Base-by-base conservation (phyloP, 1,140 invertebrate genomes). In the Oedothorax gibbosus region DNA sequence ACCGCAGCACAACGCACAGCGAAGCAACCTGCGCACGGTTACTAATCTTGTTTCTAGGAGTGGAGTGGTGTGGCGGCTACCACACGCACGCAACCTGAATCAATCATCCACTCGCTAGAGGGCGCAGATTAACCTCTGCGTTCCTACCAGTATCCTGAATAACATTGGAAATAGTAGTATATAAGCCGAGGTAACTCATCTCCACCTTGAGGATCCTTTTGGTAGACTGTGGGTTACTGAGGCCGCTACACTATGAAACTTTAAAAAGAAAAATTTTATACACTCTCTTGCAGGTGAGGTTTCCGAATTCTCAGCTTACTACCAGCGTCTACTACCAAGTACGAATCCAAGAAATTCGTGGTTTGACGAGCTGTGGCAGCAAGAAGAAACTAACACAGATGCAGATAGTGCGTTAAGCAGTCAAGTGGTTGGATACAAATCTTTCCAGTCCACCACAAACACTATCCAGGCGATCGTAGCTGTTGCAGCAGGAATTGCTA, bases 271-370 rank as follows among this genome's bases (percentile, higher is more conserved):
- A 50, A 12, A 12, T 14, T 49, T 69, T 11, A 51, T 35, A 60
- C 20, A 12, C 49, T 49, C 10, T 57, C 21, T 71, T 60, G 1
- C 49, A 84, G 81, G 72, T 9, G 72, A 84, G 35, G 86, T 87
- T 21, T 84, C 75, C 11, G 88, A 88, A 60, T 89, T 89, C 77
- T 85, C 78, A 15, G 75, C 87, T 8, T 68, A 87, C 75, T 91
- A 88, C 65, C 84, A 89, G 64, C 87, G 87, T 0, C 86, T 87
- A 6, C 56, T 89, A 0, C 87, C 89, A 15, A 88, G 88, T 35
- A 87, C 87, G 4, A 90, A 88, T 72, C 87, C 88, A 8, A 86
- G 90, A 7, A 91, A 91, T 86, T 90, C 90, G 0, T 91, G 90
- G 91, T 90, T 89, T 81, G 65, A 86, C 10, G 89, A 91, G 57